These are phyloP conservation scores for Helicoverpa armigera DNA, from an alignment of 1,140 invertebrate species.

Conservation along the genomic window DNA sequence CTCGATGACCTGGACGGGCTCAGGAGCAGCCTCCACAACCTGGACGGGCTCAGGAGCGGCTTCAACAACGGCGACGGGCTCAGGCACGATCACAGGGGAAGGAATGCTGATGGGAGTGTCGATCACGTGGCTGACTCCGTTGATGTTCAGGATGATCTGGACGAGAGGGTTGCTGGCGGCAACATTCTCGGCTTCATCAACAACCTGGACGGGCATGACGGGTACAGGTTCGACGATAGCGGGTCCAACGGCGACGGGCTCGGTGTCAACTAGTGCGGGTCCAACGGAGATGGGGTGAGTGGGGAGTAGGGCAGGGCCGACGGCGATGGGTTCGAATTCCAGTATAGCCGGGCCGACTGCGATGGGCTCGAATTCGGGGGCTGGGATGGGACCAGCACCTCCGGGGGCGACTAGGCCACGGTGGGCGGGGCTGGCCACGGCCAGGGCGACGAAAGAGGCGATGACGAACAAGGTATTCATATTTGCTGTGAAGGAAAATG, in stretches of 20 bases:
- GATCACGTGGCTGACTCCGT: conserved; percentile 37
- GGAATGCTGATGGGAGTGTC: conserved; percentile 25
- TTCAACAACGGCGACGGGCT: conserved; percentile 36
- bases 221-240: conserved; percentile 45
- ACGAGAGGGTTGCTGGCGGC: conserved; percentile 48
- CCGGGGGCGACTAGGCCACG: conserved; percentile 47
- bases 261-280: conserved; percentile 45
- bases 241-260: conserved; percentile 52
- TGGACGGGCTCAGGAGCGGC: conserved; percentile 42
- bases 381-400: conserved; percentile 49
- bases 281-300: conserved; percentile 49
- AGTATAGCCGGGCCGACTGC: conserved; percentile 52
- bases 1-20: conserved; percentile 21
- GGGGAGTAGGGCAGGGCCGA: conserved; percentile 53
- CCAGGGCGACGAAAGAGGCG: conserved; percentile 55
- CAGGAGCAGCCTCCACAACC: conserved; percentile 9
- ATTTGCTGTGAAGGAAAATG: conserved; percentile 47
- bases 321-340: conserved; percentile 42
- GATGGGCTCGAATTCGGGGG: conserved; percentile 43
- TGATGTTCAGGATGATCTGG: conserved; percentile 61
- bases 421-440: conserved; percentile 53
- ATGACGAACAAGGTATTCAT: conserved; percentile 58
- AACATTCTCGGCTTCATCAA: neutral
- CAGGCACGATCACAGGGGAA: conserved; percentile 36
- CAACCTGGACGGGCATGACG: neutral